phyloP scores from a whole-genome alignment of 2,888 invertebrate species.

The Sphecodes monilicornis region DNA sequence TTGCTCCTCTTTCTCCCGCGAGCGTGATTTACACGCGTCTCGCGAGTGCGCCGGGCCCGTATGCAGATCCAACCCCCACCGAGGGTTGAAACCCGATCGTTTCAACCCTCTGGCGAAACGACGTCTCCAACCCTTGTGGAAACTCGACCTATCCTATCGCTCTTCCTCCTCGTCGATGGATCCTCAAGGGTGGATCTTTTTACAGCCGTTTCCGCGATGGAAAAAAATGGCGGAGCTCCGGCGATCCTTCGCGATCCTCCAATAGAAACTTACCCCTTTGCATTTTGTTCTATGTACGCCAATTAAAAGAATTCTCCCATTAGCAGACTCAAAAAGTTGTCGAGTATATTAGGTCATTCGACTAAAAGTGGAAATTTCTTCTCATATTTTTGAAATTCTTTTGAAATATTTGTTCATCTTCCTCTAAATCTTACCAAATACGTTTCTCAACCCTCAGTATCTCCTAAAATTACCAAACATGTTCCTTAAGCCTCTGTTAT shows the following conservation, averaged over 20 bases:
- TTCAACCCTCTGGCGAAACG: constrained; percentile 42
- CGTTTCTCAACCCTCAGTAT: no score
- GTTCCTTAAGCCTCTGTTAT: no score
- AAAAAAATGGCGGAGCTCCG: constrained; percentile 66
- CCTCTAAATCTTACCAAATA: no score
- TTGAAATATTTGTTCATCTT: no score
- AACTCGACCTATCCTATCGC: constrained; percentile 74
- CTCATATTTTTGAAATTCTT: no score
- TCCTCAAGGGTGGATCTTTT: constrained; percentile 71
- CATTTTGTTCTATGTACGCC: not conserved
- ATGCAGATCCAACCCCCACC: constrained; percentile 75
- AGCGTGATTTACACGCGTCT: constrained; percentile 60
- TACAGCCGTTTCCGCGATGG: constrained; percentile 45
- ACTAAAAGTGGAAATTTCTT: no score
- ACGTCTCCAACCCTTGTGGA: constrained; percentile 50
- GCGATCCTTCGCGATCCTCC: not conserved
- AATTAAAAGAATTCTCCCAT: not conserved
- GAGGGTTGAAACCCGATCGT: constrained; percentile 11
- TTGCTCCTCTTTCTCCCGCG: constrained; percentile 41
- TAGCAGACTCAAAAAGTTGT: no score
- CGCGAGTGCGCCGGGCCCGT: constrained; percentile 57
- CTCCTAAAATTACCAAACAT: no score
- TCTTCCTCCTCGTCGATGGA: constrained; percentile 47
- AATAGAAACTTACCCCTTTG: not conserved
- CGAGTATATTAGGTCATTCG: no score